Evolutionary conservation across 2,797 vertebrate genomes (phyloP).

Genomic region (Lates japonicus): DNA sequence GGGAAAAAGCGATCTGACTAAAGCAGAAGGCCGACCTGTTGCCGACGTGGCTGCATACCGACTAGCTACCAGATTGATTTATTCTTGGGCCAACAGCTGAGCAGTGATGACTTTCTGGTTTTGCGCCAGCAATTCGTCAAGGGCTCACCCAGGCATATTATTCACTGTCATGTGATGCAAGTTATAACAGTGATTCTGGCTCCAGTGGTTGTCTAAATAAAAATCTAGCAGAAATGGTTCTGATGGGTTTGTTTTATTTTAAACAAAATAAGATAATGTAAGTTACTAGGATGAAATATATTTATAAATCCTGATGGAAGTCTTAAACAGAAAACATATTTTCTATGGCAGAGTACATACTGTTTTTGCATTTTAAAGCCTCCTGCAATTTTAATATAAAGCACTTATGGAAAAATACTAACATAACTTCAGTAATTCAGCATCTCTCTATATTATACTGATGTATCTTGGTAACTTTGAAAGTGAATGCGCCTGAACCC

Average conservation of each 20-base stretch:
- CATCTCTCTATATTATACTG: too few species aligned
- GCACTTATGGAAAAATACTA: too few species aligned
- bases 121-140: conserved; percentile 75
- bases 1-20: conserved; percentile 65
- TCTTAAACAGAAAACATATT: background rate
- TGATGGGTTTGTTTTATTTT: conserved; percentile 4
- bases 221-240: conserved; percentile 31
- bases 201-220: conserved; percentile 45
- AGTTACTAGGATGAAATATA: background rate
- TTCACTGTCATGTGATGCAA: conserved; percentile 70
- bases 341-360: background rate
- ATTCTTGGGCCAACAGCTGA: too few species aligned
- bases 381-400: too few species aligned
- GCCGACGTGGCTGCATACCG: too few species aligned
- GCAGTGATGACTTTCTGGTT: conserved; percentile 81
- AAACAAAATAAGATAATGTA: background rate
- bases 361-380: background rate
- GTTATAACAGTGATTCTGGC: conserved; percentile 49
- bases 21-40: too few species aligned
- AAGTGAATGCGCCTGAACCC: too few species aligned
- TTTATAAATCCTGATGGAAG: background rate
- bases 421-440: too few species aligned
- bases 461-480: too few species aligned
- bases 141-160: conserved; percentile 66
- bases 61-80: conserved; percentile 75